Base-by-base conservation (phyloP, 2,113 vertebrate genomes). In the Muntiacus reevesi region DNA sequence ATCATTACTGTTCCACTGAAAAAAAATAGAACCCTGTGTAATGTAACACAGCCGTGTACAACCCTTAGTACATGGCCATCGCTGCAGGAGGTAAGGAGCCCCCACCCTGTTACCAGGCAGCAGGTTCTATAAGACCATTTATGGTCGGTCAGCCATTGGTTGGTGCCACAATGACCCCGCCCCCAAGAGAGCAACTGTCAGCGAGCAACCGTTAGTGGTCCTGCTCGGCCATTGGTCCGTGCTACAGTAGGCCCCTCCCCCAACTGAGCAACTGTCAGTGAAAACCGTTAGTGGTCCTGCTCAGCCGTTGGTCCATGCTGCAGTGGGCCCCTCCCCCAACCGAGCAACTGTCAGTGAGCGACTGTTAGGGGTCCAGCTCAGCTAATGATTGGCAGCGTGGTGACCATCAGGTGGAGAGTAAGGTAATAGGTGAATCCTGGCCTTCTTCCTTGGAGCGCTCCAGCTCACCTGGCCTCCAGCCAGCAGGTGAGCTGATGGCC, bases 1-100 rank as follows among this genome's bases (percentile, higher is more conserved):
- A 87, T 82, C 9, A 85, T 91, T 67, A 57, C 6, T 91, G 94
- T 91, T 84, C n/a, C 30, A 60, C 83, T 82, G 23, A 55, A 94
- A 84, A 85, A 85, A 90, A 40, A 71, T 52, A 55, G 88, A 89
- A 82, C 45, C 55, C 84, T 84, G 83, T 43, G 36, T 76, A 76
- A 76, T 14, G 23, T 76, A 76, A 76, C 40, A 43, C 23, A 43
- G 23, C 21, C 6, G 3, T 76, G 71, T 76, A 12, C 40, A 76
- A 76, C 23, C 71, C 71, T 76, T 43, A 43, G 23, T 76, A 43
- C 40, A 27, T 7, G 21, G 71, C 40, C 71, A 15, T 76, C 0
- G 6, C 71, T 14, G 40, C 23, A 7, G 36, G 12, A 43, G 40
- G 1, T 43, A 14, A 43, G 11, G 71, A 25, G 11, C 23, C 23